phyloP scores from a whole-genome alignment of 2,888 invertebrate genomes.

The Coenonympha glycerion region DNA sequence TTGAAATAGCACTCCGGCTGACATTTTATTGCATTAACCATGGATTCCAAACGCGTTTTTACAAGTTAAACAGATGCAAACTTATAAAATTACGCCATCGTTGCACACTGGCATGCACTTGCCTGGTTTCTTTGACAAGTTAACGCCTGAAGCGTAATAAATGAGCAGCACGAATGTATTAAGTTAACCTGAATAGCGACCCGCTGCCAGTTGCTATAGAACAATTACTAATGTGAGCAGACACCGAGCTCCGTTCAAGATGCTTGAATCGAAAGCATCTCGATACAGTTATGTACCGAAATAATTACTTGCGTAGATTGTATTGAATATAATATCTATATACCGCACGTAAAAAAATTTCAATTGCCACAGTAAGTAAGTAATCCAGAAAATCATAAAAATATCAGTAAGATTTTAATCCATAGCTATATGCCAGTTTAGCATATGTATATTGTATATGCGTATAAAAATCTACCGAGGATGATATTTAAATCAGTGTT shows the following conservation, averaged over 20 bases:
- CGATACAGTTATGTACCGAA: not conserved
- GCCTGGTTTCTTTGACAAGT: conserved; percentile 21
- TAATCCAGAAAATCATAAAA: too few relatives aligned
- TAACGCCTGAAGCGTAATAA: conserved; percentile 26
- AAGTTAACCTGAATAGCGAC: conserved; percentile 10
- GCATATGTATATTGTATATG: too few relatives aligned
- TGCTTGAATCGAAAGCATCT: not conserved
- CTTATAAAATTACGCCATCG: not conserved
- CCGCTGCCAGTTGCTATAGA: not conserved
- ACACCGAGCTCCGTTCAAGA: not conserved
- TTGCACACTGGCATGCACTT: conserved; percentile 17
- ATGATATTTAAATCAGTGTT: too few relatives aligned
- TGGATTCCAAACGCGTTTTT: not conserved
- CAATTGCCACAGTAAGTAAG: too few relatives aligned
- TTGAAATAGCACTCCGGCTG: not conserved
- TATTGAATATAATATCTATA: too few relatives aligned
- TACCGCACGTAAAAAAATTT: not conserved
- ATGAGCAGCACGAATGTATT: conserved; percentile 30
- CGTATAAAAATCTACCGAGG: too few relatives aligned
- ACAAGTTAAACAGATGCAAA: not conserved
- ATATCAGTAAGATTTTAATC: too few relatives aligned
- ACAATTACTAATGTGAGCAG: conserved; percentile 4
- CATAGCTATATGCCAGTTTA: too few relatives aligned
- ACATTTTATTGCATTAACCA: too few relatives aligned
- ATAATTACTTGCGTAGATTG: not conserved